Evolutionary conservation across 2,113 vertebrate species (phyloP).

Genomic region (Erythrocebus patas): DNA sequence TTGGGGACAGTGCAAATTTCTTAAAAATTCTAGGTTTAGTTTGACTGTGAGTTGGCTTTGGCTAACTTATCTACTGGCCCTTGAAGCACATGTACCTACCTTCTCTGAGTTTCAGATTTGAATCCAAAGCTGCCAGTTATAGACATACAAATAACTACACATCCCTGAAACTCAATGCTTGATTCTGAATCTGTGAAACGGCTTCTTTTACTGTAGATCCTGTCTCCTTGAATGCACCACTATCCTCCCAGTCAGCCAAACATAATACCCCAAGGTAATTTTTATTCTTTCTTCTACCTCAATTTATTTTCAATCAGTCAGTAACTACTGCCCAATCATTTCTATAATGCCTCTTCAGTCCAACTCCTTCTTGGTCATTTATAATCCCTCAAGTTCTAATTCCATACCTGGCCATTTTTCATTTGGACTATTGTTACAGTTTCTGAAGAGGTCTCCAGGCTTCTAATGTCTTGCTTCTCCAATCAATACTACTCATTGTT

Average conservation of each 20-base stretch:
- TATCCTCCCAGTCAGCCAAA: not conserved
- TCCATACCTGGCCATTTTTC: not conserved
- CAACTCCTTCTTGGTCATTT: not conserved
- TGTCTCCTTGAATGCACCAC: not conserved
- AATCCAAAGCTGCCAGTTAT: not conserved
- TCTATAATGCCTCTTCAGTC: not conserved
- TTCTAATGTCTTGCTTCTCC: not conserved
- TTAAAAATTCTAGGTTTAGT: not conserved
- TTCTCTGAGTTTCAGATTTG: not conserved
- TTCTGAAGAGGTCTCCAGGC: not conserved
- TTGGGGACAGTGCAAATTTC: not conserved
- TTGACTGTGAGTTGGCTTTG: not conserved
- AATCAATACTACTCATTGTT: constrained; percentile 27
- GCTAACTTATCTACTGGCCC: not conserved
- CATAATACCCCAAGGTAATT: not conserved
- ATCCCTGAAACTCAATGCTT: not conserved
- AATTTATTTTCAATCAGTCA: constrained; percentile 17
- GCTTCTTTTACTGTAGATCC: not conserved
- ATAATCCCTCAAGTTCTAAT: not conserved
- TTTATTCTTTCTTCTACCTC: not conserved
- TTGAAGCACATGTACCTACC: not conserved
- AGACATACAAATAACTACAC: not conserved
- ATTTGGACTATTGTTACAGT: not conserved
- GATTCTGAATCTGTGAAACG: not conserved
- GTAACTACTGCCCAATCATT: not conserved